These are phyloP conservation scores for Tyrannus savana DNA, from an alignment of 2,113 vertebrate genomes.

Conservation along the genomic window DNA sequence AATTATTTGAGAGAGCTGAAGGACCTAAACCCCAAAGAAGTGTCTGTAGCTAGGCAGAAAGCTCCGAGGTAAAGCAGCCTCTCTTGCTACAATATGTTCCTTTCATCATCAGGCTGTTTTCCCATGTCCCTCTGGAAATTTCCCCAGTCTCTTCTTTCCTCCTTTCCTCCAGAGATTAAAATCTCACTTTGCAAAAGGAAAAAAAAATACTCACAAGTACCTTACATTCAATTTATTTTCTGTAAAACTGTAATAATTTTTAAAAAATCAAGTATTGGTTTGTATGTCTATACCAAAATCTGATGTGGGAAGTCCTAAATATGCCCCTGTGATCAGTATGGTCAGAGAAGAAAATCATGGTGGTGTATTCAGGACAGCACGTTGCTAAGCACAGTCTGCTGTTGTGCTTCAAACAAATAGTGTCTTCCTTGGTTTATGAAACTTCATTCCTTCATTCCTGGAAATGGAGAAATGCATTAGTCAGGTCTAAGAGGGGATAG, in stretches of 20 bases:
- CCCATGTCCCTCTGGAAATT: neutral
- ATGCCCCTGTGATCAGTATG: neutral
- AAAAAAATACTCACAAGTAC: neutral
- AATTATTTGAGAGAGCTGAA: neutral
- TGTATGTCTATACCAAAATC: neutral
- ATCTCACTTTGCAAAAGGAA: neutral
- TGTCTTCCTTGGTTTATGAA: neutral
- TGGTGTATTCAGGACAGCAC: accelerated
- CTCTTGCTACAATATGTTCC: neutral
- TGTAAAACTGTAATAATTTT: neutral
- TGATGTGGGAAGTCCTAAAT: neutral
- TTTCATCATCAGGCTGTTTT: neutral
- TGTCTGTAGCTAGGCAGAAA: neutral
- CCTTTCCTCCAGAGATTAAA: neutral
- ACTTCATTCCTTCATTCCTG: neutral
- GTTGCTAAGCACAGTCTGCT: neutral
- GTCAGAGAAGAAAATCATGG: neutral
- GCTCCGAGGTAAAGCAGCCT: neutral
- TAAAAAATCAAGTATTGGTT: neutral
- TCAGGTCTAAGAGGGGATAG: neutral
- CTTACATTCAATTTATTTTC: neutral
- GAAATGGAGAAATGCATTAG: neutral
- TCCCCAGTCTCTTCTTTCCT: neutral
- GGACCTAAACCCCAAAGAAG: neutral
- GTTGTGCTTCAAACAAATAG: neutral